Evolutionary conservation across 1,140 invertebrate species (phyloP), one percentile per base, ranked within the genome.

Genomic region (Habropoda laboriosa): DNA sequence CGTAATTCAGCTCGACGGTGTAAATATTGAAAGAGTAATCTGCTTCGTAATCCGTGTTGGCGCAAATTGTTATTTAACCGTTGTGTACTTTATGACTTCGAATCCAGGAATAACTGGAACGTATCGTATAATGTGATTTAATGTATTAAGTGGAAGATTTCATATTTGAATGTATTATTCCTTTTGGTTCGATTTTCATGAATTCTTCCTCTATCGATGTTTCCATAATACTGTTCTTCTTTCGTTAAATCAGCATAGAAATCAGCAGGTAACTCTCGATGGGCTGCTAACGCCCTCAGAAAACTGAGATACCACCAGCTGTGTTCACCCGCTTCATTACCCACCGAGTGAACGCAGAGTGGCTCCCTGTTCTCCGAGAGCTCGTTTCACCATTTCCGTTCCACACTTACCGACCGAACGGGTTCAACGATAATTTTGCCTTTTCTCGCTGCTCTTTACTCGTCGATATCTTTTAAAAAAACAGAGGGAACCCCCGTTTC

Each of bases 291-390:
- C 85, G 87, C 92, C 84, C 89, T 82, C 89, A 92, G 91, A 92
- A 92, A 94, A 97, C 97, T 97, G 97, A 98, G 97, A 98, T 98
- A 98, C 97, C 97, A 98, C 97, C 97, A 98, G 97, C 97, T 98
- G 97, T 98, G 97, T 98, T 98, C 97, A 98, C 97, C 96, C 94
- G 93, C 94, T 93, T 94, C 91, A 93, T 94, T 93, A 94, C 93
- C 94, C 94, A 93, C 94, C 92, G 96, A 97, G 97, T 95, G 96
- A 98, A 97, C 97, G 96, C 97, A 97, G 97, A 96, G 97, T 97
- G 97, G 97, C 95, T 97, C 97, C 97, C 97, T 95, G 95, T 93
- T 92, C 93, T 94, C 93, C 91, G 88, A 89, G 89, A 82, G 92
- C 92, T 76, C 57, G 72, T 76, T 85, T 74, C 66, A 55, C 32